Conservation (phyloP, 2,888 invertebrate species). For the Phoronis australis region DNA sequence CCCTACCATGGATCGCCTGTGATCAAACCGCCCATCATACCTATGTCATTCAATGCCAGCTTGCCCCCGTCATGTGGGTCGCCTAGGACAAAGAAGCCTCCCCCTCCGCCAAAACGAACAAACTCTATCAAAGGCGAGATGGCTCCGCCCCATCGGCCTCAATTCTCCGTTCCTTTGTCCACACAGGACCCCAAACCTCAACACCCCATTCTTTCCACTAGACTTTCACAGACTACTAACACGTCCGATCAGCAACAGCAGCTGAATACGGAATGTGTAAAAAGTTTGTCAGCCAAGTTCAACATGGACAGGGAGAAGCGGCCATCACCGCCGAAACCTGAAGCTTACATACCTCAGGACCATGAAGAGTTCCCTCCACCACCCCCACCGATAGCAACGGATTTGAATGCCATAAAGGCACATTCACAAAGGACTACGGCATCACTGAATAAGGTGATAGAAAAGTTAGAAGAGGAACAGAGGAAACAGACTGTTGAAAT, state of each 20-base stretch:
- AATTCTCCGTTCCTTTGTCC: too few relatives aligned
- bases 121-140: slow-evolving; percentile 46
- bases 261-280: slow-evolving; percentile 32
- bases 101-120: slow-evolving; percentile 56
- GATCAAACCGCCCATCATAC: background rate
- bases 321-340: background rate
- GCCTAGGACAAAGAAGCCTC: slow-evolving; percentile 44
- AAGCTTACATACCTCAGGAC: slow-evolving; percentile 22
- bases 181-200: too few relatives aligned
- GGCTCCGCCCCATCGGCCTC: too few relatives aligned
- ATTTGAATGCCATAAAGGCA: slow-evolving; percentile 6
- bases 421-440: too few relatives aligned
- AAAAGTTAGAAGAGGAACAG: background rate
- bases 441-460: background rate
- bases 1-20: background rate
- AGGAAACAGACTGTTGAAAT: background rate
- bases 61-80: background rate
- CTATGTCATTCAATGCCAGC: background rate
- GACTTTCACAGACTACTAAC: background rate
- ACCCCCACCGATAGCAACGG: slow-evolving; percentile 43
- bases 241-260: background rate
- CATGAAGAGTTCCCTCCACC: slow-evolving; percentile 45
- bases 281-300: slow-evolving; percentile 38
- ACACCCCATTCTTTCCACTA: too few relatives aligned
- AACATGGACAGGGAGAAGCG: background rate